Percentiles rank a stretch among this genome's conserved stretches.
Evolutionary conservation across 2,888 invertebrate species (phyloP).

Genomic region (Lochmaea capreae): DNA sequence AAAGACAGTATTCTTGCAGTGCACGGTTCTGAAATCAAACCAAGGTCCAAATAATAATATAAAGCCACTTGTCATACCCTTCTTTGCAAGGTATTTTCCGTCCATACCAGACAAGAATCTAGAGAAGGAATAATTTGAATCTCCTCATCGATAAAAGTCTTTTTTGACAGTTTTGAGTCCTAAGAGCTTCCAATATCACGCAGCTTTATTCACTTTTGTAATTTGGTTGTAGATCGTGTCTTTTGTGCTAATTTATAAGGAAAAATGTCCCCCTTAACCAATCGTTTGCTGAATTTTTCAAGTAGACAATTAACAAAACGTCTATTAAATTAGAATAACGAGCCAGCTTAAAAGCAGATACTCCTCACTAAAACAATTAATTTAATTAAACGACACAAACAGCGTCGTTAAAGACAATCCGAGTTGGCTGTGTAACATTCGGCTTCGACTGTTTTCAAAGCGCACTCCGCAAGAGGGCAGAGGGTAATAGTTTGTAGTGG

Average conservation of each 20-base stretch:
- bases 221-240: not conserved
- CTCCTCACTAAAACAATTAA: conserved; percentile 54
- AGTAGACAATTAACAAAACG: conserved; percentile 48
- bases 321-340: conserved; percentile 56
- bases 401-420: conserved; percentile 56
- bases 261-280: not conserved
- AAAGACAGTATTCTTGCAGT: too few relatives aligned
- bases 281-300: conserved; percentile 16
- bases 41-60: too few relatives aligned
- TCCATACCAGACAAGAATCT: too few relatives aligned
- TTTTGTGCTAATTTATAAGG: not conserved
- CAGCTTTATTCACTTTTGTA: not conserved
- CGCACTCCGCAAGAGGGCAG: conserved; percentile 9
- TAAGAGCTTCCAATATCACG: too few relatives aligned
- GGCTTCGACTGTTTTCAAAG: conserved; percentile 38
- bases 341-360: conserved; percentile 49
- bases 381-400: conserved; percentile 58
- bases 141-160: too few relatives aligned
- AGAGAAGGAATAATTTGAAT: too few relatives aligned
- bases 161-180: too few relatives aligned
- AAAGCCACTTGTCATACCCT: too few relatives aligned
- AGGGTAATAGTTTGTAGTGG: conserved; percentile 13
- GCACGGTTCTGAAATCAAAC: too few relatives aligned
- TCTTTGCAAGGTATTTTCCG: too few relatives aligned
- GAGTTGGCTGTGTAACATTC: conserved; percentile 44